A percentile compares a stretch with the other conserved stretches of the same genome.
phyloP scores from a whole-genome alignment of 1,140 invertebrate species.

The Drosophila arawakana region DNA sequence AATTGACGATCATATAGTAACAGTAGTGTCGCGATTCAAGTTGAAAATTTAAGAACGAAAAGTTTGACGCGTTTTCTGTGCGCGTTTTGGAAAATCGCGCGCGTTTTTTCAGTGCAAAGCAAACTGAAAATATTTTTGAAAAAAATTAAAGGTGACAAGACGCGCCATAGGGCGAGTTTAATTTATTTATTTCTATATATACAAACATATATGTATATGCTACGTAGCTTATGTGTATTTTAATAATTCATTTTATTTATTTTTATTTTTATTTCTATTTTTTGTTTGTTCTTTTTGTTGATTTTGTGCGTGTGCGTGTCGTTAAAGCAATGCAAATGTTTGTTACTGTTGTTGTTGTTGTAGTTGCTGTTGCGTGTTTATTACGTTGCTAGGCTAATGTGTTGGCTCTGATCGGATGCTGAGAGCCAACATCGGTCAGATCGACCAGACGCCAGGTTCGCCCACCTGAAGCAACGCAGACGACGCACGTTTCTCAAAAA shows the following conservation, averaged over 20 bases:
- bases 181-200: constrained; percentile 13
- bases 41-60: not conserved
- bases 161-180: constrained; percentile 12
- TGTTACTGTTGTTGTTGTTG: constrained; percentile 17
- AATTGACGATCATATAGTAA: constrained; percentile 16
- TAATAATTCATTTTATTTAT: constrained; percentile 33
- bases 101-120: constrained; percentile 48
- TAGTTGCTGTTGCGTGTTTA: constrained; percentile 17
- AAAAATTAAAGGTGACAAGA: constrained; percentile 65
- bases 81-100: constrained; percentile 43
- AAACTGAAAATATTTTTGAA: constrained; percentile 5
- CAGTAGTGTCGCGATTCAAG: not conserved
- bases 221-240: constrained; percentile 1
- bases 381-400: constrained; percentile 35
- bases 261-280: constrained; percentile 13
- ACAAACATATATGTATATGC: not conserved
- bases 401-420: constrained; percentile 33
- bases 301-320: constrained; percentile 49
- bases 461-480: constrained; percentile 60
- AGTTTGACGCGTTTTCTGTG: constrained; percentile 35
- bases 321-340: constrained; percentile 44
- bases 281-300: constrained; percentile 30
- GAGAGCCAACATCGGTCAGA: constrained; percentile 23
- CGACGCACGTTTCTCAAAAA: constrained; percentile 28
- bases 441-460: constrained; percentile 56